Evolutionary conservation across 2,113 vertebrate genomes (phyloP).

Genomic region (Zosterops pallidus): DNA sequence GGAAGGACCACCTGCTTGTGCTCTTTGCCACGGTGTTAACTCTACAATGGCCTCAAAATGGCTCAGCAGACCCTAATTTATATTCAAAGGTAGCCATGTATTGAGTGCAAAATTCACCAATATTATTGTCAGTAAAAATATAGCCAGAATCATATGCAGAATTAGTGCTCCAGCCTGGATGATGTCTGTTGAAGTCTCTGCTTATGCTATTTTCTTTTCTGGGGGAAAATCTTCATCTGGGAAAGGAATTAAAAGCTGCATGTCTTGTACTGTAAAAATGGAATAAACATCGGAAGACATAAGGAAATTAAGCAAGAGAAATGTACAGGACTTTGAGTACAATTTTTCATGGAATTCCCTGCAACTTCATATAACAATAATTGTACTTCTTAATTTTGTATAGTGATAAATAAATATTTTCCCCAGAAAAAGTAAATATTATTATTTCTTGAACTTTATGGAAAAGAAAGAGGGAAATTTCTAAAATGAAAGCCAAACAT

Average conservation of each 20-base stretch:
- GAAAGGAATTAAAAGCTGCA: neutral
- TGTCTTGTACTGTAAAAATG: neutral
- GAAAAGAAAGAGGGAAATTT: neutral
- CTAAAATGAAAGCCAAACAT: slow-evolving; percentile 43
- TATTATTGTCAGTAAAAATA: neutral
- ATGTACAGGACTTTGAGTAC: neutral
- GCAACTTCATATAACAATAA: neutral
- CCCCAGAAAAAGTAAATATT: neutral
- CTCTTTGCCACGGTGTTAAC: neutral
- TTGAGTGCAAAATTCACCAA: neutral
- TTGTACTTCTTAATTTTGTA: neutral
- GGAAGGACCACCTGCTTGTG: neutral
- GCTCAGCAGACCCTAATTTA: neutral
- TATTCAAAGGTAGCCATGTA: neutral
- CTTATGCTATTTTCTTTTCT: neutral
- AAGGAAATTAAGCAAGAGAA: neutral
- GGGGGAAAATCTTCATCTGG: neutral
- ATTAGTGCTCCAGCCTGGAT: neutral
- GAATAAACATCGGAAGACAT: neutral
- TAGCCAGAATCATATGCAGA: neutral
- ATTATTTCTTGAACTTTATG: neutral
- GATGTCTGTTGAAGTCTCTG: neutral
- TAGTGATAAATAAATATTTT: neutral
- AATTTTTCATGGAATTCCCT: neutral
- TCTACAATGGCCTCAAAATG: neutral